Evolutionary conservation across 1,140 invertebrate genomes (phyloP).

Genomic region (Laupala kohalensis): DNA sequence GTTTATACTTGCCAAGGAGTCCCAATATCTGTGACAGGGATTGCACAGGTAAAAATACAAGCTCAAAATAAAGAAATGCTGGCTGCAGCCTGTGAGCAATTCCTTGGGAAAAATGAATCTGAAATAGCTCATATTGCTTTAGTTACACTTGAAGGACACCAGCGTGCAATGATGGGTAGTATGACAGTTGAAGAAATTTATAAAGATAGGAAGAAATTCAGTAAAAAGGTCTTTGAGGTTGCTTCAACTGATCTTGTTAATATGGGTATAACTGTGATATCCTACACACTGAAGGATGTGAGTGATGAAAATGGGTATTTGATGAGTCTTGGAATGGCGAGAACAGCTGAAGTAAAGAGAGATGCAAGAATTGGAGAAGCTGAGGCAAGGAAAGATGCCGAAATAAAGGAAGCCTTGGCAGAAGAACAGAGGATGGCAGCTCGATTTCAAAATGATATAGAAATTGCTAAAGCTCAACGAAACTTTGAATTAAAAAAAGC

Average conservation of each 20-base stretch:
- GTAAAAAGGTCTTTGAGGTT: not conserved
- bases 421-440: slow-evolving; percentile 41
- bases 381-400: slow-evolving; percentile 33
- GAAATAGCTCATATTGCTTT: slow-evolving; percentile 40
- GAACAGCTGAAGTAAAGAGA: slow-evolving; percentile 46
- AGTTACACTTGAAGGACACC: slow-evolving; percentile 50
- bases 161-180: slow-evolving; percentile 49
- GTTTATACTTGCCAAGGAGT: slow-evolving; percentile 47
- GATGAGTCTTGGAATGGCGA: slow-evolving; percentile 39
- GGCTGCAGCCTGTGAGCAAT: slow-evolving; percentile 43
- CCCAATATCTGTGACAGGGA: slow-evolving; percentile 44
- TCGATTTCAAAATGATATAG: slow-evolving; percentile 35
- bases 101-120: slow-evolving; percentile 36
- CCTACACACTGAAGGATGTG: slow-evolving; percentile 50
- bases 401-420: slow-evolving; percentile 40
- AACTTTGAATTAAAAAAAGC: slow-evolving; percentile 51
- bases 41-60: slow-evolving; percentile 31
- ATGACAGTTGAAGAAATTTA: slow-evolving; percentile 41
- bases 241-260: slow-evolving; percentile 41
- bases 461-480: slow-evolving; percentile 44
- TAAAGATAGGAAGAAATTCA: not conserved
- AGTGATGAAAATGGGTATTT: slow-evolving; percentile 47
- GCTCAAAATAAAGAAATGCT: slow-evolving; percentile 44
- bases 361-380: slow-evolving; percentile 50
- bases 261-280: slow-evolving; percentile 49